These are phyloP conservation scores for Machaerirhynchus nigripectus DNA, from an alignment of 2,113 vertebrate species.

Conservation along the genomic window DNA sequence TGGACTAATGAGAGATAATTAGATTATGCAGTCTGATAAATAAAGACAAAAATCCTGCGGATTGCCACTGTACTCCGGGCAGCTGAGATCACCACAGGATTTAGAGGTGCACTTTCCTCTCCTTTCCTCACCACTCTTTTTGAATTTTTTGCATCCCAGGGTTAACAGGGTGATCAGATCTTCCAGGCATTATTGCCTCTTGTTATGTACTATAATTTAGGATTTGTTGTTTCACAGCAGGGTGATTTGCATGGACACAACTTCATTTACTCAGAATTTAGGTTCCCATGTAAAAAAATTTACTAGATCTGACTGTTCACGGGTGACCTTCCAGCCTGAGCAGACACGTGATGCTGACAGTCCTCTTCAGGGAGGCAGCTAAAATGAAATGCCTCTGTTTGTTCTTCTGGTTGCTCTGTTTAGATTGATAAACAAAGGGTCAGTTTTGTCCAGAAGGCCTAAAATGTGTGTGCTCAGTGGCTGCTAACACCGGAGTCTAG, in stretches of 20 bases:
- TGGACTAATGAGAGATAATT: constrained; percentile 88
- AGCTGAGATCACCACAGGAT: constrained; percentile 11
- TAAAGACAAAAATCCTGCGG: constrained; percentile 76
- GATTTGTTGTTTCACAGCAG: neutral
- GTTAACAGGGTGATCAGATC: neutral
- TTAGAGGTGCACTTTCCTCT: neutral
- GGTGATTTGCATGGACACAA: neutral
- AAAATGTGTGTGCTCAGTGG: neutral
- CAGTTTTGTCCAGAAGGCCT: neutral
- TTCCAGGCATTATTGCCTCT: neutral
- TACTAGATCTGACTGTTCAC: neutral
- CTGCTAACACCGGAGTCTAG: neutral
- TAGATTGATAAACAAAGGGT: neutral
- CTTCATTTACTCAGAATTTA: neutral
- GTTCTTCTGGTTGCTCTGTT: neutral
- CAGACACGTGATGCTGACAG: neutral
- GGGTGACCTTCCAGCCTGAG: neutral
- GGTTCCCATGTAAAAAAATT: neutral
- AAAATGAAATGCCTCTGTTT: neutral
- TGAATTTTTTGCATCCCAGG: neutral
- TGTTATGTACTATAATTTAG: neutral
- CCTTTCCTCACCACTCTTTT: neutral
- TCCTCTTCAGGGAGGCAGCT: neutral
- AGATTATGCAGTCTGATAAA: constrained; percentile 83
- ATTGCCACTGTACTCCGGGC: constrained; percentile 53